A percentile compares a stretch with the other conserved stretches of the same genome.
These are phyloP conservation scores for Chromoteleia sp. DNA, from an alignment of 2,888 invertebrate species.

Conservation along the genomic window DNA sequence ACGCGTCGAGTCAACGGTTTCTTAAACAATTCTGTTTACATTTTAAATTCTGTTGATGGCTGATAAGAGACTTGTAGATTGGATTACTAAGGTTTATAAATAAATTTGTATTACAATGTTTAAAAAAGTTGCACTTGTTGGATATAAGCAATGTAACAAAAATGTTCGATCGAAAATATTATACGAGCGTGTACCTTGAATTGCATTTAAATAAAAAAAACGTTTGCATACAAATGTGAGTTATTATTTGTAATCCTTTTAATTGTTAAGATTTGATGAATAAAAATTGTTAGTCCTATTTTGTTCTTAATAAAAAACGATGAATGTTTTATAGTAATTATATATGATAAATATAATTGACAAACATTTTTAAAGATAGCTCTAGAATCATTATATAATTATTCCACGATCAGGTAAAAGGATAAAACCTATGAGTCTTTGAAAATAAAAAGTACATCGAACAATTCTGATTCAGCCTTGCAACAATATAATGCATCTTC, in stretches of 20 bases:
- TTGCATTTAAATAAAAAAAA: no score
- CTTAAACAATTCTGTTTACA: constrained; percentile 19
- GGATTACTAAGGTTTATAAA: constrained; percentile 25
- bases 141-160: not conserved
- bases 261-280: no score
- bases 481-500: constrained; percentile 9
- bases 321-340: no score
- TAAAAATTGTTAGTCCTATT: no score
- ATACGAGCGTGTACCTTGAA: no score
- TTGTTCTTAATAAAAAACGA: no score
- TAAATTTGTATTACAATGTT: constrained; percentile 11
- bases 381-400: not conserved
- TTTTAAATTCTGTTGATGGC: constrained; percentile 1
- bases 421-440: not conserved
- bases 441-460: not conserved
- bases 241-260: no score
- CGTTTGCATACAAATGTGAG: no score
- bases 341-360: not conserved
- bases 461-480: constrained; percentile 20
- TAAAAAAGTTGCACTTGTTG: constrained; percentile 6
- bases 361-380: not conserved
- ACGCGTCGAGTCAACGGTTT: constrained; percentile 4
- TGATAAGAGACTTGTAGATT: constrained; percentile 15
- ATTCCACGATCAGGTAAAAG: not conserved
- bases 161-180: no score